Evolutionary conservation across 2,797 vertebrate genomes (phyloP).

Genomic region (Sebastes oblongus): DNA sequence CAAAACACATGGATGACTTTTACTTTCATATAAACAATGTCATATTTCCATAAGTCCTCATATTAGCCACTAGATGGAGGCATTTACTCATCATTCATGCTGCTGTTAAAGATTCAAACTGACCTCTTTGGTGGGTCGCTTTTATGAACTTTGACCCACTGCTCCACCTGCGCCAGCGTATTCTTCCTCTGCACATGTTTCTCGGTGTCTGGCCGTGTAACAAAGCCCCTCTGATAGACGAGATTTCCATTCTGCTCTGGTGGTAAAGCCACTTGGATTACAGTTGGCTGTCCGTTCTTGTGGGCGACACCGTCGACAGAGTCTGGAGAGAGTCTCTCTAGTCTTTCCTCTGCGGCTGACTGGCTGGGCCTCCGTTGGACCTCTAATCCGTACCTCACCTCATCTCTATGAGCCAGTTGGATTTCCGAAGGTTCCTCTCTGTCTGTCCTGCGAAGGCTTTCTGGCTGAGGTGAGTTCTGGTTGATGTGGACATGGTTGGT

Average conservation of each 20-base stretch:
- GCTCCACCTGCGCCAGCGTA: slow-evolving; percentile 91
- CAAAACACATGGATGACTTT: slow-evolving; percentile 2
- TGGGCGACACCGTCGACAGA: slow-evolving; percentile 73
- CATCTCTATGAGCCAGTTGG: slow-evolving; percentile 78
- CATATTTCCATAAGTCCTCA: background rate
- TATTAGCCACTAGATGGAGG: slow-evolving; percentile 70
- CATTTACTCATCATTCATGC: slow-evolving; percentile 29
- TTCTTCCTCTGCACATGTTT: slow-evolving; percentile 93
- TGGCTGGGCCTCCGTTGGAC: slow-evolving; percentile 79
- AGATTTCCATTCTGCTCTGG: slow-evolving; percentile 89
- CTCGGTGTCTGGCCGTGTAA: slow-evolving; percentile 81
- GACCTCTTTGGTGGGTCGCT: slow-evolving; percentile 85
- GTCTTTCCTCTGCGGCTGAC: slow-evolving; percentile 70
- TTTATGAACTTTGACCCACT: slow-evolving; percentile 96
- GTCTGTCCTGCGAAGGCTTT: slow-evolving; percentile 73
- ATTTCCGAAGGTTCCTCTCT: slow-evolving; percentile 75
- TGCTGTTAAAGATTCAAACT: slow-evolving; percentile 42
- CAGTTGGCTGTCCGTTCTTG: slow-evolving; percentile 84
- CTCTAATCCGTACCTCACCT: slow-evolving; percentile 82
- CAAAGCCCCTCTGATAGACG: slow-evolving; percentile 84
- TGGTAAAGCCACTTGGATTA: slow-evolving; percentile 69
- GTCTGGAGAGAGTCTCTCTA: slow-evolving; percentile 84
- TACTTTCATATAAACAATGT: background rate
- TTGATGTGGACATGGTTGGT: slow-evolving; percentile 84
- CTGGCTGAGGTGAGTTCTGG: slow-evolving; percentile 79